Percentiles rank a stretch among this genome's conserved stretches.
Evolutionary conservation across 2,888 invertebrate species (phyloP).

Genomic region (Caenorhabditis sp.): DNA sequence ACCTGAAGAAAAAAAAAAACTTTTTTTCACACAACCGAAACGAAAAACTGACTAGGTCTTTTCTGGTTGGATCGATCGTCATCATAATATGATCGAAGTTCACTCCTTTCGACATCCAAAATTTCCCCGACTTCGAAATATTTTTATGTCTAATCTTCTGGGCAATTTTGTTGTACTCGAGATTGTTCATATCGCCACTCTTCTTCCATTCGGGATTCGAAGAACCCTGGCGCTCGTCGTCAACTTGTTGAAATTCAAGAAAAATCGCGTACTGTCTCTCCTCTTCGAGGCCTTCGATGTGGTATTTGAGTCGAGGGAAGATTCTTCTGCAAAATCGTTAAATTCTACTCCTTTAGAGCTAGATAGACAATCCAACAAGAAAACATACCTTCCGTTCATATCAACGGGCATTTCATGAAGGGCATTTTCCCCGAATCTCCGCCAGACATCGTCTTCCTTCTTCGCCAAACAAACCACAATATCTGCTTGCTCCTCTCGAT

Average conservation of each 20-base stretch:
- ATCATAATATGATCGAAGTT: slow-evolving; percentile 64
- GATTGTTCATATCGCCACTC: slow-evolving; percentile 54
- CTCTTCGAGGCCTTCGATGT: slow-evolving; percentile 82
- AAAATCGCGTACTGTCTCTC: slow-evolving; percentile 84
- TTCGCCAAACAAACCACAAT: slow-evolving; percentile 3
- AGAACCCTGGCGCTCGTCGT: slow-evolving; percentile 62
- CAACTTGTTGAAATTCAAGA: slow-evolving; percentile 78
- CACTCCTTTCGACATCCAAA: slow-evolving; percentile 51
- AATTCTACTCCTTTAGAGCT: not conserved
- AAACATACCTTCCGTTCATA: slow-evolving; percentile 97
- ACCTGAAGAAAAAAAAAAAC: slow-evolving; percentile 71
- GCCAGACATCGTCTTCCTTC: slow-evolving; percentile 85
- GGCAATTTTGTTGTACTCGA: slow-evolving; percentile 23
- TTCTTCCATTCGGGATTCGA: slow-evolving; percentile 53
- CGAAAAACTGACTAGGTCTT: slow-evolving; percentile 39
- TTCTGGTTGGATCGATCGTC: slow-evolving; percentile 55
- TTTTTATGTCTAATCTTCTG: slow-evolving; percentile 40
- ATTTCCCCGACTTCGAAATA: slow-evolving; percentile 38
- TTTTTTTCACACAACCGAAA: not conserved
- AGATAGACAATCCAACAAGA: slow-evolving; percentile 53
- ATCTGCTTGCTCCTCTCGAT: not conserved
- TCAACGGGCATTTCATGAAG: slow-evolving; percentile 99
- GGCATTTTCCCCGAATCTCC: slow-evolving; percentile 90
- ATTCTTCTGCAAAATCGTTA: slow-evolving; percentile 82
- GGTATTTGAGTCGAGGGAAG: slow-evolving; percentile 87